A percentile compares a stretch with the other conserved stretches of the same genome.
These are phyloP conservation scores for Podilymbus podiceps DNA, from an alignment of 2,113 vertebrate genomes.

Conservation along the genomic window DNA sequence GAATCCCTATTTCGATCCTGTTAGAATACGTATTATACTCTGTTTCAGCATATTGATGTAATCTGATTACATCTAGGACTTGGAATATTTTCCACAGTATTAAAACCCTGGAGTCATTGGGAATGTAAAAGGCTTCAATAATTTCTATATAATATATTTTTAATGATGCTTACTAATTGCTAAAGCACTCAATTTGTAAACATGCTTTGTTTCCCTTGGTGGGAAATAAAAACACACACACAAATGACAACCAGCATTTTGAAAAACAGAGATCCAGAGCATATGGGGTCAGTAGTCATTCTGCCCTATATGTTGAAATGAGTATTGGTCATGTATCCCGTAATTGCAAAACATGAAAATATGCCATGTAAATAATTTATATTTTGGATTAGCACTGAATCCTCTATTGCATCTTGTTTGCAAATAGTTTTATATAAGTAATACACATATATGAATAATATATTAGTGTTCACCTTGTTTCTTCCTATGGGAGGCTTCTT, in stretches of 20 bases:
- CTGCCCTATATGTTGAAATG: background rate
- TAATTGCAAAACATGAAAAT: background rate
- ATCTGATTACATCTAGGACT: background rate
- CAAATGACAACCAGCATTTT: background rate
- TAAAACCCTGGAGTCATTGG: background rate
- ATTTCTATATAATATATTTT: background rate
- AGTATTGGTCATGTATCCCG: rapidly evolving
- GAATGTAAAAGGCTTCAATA: background rate
- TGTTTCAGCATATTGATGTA: background rate
- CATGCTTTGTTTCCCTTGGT: background rate
- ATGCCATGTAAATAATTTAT: background rate
- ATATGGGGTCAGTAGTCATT: background rate
- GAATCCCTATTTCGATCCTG: background rate
- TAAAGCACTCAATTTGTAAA: background rate
- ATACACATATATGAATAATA: background rate
- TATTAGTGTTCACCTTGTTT: background rate
- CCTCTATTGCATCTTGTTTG: background rate
- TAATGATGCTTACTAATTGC: background rate
- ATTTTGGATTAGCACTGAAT: background rate
- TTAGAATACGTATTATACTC: background rate
- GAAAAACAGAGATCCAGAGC: background rate
- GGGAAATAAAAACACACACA: background rate
- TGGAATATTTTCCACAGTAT: background rate
- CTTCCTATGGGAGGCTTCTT: background rate
- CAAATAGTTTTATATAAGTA: background rate